A percentile compares a stretch with the other conserved stretches of the same genome.
phyloP scores from a whole-genome alignment of 2,113 vertebrate genomes.

The Cricetomys ansorgei region DNA sequence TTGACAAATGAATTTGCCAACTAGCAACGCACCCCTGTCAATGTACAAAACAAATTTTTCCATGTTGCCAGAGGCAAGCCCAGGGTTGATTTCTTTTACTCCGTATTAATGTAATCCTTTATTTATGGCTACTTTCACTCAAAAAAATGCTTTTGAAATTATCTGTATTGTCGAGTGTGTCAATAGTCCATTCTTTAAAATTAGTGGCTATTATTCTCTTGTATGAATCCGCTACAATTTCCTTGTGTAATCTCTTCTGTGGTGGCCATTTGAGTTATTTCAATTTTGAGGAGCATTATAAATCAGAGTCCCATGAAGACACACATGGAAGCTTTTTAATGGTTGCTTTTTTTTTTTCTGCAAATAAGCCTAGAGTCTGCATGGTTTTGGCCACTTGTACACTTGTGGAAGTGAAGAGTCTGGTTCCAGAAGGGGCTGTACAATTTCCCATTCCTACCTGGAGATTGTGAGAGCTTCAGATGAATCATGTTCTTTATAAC shows the following conservation, averaged over 20 bases:
- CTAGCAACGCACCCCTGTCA: neutral
- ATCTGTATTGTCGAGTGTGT: neutral
- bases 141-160: conserved; percentile 29
- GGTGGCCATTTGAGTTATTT: neutral
- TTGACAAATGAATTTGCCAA: neutral
- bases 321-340: neutral
- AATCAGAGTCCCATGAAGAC: neutral
- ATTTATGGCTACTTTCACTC: neutral
- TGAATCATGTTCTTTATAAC: neutral
- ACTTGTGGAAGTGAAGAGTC: neutral
- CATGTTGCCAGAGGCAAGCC: neutral
- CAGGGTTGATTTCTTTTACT: neutral
- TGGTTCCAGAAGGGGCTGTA: neutral
- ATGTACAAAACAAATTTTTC: neutral
- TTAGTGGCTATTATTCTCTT: neutral
- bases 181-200: neutral
- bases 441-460: neutral
- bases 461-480: neutral
- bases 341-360: neutral
- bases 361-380: neutral
- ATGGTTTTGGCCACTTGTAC: neutral
- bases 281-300: neutral
- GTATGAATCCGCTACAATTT: neutral
- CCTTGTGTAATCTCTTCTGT: neutral
- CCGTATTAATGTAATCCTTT: neutral